A percentile compares a stretch with the other conserved stretches of the same genome.
These are phyloP conservation scores for Sebastes diploproa DNA, from an alignment of 2,797 vertebrate genomes.

Conservation along the genomic window DNA sequence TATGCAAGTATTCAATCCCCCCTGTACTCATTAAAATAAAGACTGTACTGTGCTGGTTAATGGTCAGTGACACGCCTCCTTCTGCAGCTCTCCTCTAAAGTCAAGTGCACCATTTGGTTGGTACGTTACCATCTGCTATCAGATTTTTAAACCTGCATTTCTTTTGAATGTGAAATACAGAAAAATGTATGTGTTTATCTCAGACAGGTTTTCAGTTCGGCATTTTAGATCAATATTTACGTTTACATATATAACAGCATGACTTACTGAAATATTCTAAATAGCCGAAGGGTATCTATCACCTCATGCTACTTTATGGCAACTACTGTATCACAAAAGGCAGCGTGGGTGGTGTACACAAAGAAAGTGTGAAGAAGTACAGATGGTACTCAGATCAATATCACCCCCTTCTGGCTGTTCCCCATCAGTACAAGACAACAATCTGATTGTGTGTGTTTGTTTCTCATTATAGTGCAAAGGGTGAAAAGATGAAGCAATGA, in stretches of 20 bases:
- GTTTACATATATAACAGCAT: not conserved
- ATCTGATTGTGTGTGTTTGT: not conserved
- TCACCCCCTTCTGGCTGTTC: slow-evolving; percentile 43
- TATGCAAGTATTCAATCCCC: not conserved
- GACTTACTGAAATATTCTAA: not conserved
- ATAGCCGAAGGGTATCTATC: not conserved
- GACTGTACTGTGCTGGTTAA: not conserved
- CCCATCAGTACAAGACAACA: slow-evolving; percentile 7
- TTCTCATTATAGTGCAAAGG: not conserved
- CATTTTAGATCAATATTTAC: not conserved
- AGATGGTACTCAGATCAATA: slow-evolving; percentile 14
- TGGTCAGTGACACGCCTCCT: not conserved
- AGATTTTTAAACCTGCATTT: not conserved
- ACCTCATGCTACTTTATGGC: not conserved
- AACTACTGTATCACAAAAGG: not conserved
- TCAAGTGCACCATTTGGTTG: not conserved
- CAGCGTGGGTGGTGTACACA: not conserved
- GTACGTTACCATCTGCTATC: not conserved
- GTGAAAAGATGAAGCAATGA: not conserved
- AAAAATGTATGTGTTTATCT: not conserved
- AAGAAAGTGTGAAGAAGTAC: not conserved
- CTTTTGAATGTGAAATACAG: not conserved
- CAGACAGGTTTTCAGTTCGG: no score
- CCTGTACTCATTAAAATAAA: slow-evolving; percentile 4
- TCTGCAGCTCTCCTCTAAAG: slow-evolving; percentile 1